Evolutionary conservation across 1,140 invertebrate genomes (phyloP), one percentile per base, ranked within the genome.

Genomic region (Atta cephalotes): DNA sequence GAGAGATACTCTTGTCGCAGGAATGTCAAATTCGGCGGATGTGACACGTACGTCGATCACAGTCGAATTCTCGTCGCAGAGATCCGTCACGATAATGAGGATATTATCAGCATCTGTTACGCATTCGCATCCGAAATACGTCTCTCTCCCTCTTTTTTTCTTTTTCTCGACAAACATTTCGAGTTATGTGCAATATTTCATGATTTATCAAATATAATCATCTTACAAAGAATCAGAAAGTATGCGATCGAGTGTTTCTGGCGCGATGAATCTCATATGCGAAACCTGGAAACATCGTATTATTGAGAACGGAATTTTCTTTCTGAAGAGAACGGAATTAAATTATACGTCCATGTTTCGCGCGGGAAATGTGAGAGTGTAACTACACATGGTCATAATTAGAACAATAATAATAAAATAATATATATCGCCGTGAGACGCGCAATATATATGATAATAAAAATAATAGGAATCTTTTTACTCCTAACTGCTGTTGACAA

Each of bases 391-490:
- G 72, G 70, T 86, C 58, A 51, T 80, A 76, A 77, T 60, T 58
- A 60, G 25, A 77, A 71, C 62, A 21, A 56, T 81, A 81, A 63
- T 65, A 62, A 58, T 70, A 74, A 71, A 28, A 81, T 56, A 81
- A 70, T 71, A 70, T 81, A 76, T 31, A 88, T 85, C 74, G 82
- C 60, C 77, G 49, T 60, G 16, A 66, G 39, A 51, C 18, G 25
- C 62, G 49, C 79, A 76, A 76, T 66, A 72, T 51, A 76, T 89
- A 65, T 25, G 56, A 70, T 87, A 76, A 88, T 90, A 86, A 88
- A 72, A 88, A 60, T 90, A 91, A 86, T 88, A 90, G 88, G 86
- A 90, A 90, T 90, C 71, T 31, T 88, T 88, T 84, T 77, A 71
- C 58, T 81, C 60, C 58, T 51, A 53, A 6, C 21, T 63, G 53